Conservation (phyloP, 2,113 vertebrate genomes). For the Ceuthmochares aereus region DNA sequence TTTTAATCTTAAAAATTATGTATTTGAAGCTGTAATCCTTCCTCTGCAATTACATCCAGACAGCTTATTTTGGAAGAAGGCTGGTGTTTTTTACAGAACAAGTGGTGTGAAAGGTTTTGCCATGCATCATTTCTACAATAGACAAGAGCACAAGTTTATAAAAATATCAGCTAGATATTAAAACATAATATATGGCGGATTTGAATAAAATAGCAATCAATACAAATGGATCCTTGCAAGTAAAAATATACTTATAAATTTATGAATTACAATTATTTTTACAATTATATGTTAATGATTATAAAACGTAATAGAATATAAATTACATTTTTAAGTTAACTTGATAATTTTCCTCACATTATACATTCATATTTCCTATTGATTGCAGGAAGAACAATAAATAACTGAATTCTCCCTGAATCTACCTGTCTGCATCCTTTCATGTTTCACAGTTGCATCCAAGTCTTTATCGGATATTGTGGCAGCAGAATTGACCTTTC, state of each 20-base stretch:
- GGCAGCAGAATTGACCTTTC: not conserved
- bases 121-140: not conserved
- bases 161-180: not conserved
- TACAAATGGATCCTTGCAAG: not conserved
- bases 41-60: not conserved
- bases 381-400: not conserved
- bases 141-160: not conserved
- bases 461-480: not conserved
- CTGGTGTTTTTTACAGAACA: not conserved
- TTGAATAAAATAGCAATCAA: not conserved
- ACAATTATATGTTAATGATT: not conserved
- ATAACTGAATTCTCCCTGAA: not conserved
- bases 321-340: not conserved
- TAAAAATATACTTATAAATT: not conserved
- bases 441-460: not conserved
- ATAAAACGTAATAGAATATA: not conserved
- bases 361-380: not conserved
- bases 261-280: not conserved
- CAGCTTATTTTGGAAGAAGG: not conserved
- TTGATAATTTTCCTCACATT: not conserved
- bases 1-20: not conserved
- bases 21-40: not conserved
- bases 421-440: not conserved
- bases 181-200: not conserved
- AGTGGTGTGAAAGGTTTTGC: not conserved